phyloP scores from a whole-genome alignment of 2,113 vertebrate genomes.

The Gallinago undulata region DNA sequence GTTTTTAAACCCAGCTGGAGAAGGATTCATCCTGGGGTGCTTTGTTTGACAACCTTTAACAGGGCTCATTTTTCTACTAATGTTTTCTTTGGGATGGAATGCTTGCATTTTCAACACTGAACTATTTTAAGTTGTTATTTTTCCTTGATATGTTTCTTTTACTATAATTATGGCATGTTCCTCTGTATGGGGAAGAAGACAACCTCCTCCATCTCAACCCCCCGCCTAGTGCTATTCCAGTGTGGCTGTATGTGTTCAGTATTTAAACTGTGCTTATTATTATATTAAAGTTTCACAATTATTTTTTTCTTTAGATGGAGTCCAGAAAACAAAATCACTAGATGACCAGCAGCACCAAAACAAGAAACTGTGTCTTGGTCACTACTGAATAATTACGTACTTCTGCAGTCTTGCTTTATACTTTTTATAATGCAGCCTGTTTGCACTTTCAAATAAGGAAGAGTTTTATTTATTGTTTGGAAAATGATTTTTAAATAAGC shows the following conservation, averaged over 20 bases:
- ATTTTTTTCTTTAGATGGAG: conserved; percentile 61
- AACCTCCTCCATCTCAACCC: not conserved
- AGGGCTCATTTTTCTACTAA: not conserved
- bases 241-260: not conserved
- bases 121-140: not conserved
- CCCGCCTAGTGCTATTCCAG: not conserved
- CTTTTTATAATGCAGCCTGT: conserved; percentile 58
- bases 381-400: conserved; percentile 25
- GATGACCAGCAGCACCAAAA: conserved; percentile 70
- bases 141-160: not conserved
- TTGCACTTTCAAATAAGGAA: conserved; percentile 54
- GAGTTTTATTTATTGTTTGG: conserved; percentile 61
- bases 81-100: not conserved
- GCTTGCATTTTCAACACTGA: not conserved
- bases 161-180: not conserved
- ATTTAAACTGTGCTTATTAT: not conserved
- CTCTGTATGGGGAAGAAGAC: not conserved
- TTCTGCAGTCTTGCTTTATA: not conserved
- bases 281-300: not conserved
- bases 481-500: conserved; percentile 46
- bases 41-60: not conserved
- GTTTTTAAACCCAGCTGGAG: not conserved
- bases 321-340: conserved; percentile 33
- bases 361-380: conserved; percentile 74
- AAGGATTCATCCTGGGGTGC: not conserved